Conservation (phyloP, 1,140 invertebrate species). For the Aphis gossypii region DNA sequence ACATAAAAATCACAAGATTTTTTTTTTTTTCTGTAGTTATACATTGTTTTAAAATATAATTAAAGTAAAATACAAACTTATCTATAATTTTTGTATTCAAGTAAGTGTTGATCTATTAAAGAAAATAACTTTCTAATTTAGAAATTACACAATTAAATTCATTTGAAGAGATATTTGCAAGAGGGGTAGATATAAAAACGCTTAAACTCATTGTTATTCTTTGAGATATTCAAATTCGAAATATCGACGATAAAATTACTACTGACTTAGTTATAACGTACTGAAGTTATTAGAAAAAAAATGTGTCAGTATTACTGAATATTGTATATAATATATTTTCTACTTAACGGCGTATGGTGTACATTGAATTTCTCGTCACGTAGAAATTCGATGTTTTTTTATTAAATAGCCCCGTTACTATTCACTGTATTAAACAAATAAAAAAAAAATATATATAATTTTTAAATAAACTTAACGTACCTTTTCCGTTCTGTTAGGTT, state of each 20-base stretch:
- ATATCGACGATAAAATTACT: background rate
- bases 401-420: background rate
- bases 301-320: background rate
- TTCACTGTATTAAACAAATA: background rate
- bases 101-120: background rate
- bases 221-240: background rate
- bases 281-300: background rate
- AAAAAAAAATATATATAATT: background rate
- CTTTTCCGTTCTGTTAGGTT: background rate
- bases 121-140: background rate
- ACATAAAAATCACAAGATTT: background rate
- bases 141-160: background rate
- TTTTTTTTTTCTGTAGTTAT: background rate
- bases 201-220: background rate
- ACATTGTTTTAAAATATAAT: background rate
- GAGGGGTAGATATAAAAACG: background rate
- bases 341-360: background rate
- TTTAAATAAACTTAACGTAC: background rate
- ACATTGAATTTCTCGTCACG: background rate
- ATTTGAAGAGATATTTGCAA: background rate
- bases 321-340: background rate
- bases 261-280: background rate
- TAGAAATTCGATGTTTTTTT: constrained; percentile 8
- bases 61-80: background rate
- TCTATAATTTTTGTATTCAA: background rate